These are phyloP conservation scores for Meda fulgida DNA, from an alignment of 2,797 vertebrate genomes.

Conservation along the genomic window DNA sequence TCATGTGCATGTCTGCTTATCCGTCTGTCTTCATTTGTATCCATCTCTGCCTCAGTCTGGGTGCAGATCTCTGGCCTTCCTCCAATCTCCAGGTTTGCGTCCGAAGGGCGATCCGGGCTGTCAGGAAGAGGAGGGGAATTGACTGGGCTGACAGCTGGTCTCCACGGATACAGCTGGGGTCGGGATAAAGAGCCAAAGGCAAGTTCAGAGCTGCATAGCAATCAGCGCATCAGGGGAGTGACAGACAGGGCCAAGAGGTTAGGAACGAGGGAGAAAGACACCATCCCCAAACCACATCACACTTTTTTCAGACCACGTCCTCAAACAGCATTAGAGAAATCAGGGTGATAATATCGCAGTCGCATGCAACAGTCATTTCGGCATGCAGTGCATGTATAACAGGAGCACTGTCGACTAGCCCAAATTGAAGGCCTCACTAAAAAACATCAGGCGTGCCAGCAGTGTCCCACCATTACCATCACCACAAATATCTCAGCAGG, in stretches of 20 bases:
- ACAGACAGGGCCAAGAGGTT: conserved; percentile 45
- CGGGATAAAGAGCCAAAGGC: conserved; percentile 56
- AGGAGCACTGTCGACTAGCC: conserved; percentile 8
- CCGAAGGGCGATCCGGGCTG: conserved; percentile 53
- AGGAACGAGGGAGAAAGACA: conserved; percentile 42
- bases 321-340: conserved; percentile 32
- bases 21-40: conserved; percentile 38
- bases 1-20: conserved; percentile 21
- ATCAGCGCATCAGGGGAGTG: conserved; percentile 56
- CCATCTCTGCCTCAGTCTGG: conserved; percentile 29
- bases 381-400: background rate
- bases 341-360: conserved; percentile 18
- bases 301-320: conserved; percentile 34
- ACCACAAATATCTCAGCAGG: conserved; percentile 29
- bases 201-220: conserved; percentile 60
- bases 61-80: conserved; percentile 46
- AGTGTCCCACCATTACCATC: background rate
- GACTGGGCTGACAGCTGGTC: conserved; percentile 61
- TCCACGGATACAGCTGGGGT: conserved; percentile 55
- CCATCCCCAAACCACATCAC: conserved; percentile 47
- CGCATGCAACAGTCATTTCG: conserved; percentile 29
- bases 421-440: conserved; percentile 16
- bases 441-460: background rate
- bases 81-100: conserved; percentile 57
- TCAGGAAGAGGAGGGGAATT: conserved; percentile 56